Evolutionary conservation across 2,797 vertebrate genomes (phyloP), one percentile per base, ranked within the genome.

Genomic region (Danio choprae): DNA sequence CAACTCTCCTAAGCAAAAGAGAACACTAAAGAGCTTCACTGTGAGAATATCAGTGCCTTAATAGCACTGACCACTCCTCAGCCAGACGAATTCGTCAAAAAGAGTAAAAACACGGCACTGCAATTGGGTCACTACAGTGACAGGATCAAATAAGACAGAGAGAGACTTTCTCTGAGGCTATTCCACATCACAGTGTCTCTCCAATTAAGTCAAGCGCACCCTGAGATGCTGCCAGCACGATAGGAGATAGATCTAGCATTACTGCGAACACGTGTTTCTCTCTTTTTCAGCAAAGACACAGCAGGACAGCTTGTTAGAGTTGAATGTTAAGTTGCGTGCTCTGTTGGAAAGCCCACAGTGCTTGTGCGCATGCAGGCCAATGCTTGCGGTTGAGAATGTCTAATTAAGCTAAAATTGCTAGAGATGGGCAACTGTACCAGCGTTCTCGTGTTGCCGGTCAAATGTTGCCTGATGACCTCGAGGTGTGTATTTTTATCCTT

Each of bases 91-190:
- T 43, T 62, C 44, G 48, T 40, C 51, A 64, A 58, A 68, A 64
- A 48, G 60, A 79, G 41, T 44, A 79, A 79, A 81, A 73, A 62
- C 76, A 22, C 43, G 7, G 53, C 36, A 62, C 81, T 38, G 70
- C 75, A 81, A 84, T 64, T 84, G 77, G 76, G 84, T 86, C 81
- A 83, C 18, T 48, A 38, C 64, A 40, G 41, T 67, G 81, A 77
- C 67, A 71, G 50, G 67, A 80, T 87, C 10, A 80, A 64, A 81
- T 65, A 71, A 78, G 87, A 82, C 79, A 72, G 63, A 60, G 51
- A 18, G 74, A 79, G 76, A 78, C 60, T 43, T 84, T 77, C 79
- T 81, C 72, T 77, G 43, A 75, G 76, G 72, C 48, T 29, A 64
- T 82, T 78, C 48, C 36, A 40, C 81, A 69, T 73, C 83, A 22